Evolutionary conservation across 2,113 vertebrate species (phyloP), one percentile per base, ranked within the genome.

Genomic region (Ictidomys tridecemlineatus): DNA sequence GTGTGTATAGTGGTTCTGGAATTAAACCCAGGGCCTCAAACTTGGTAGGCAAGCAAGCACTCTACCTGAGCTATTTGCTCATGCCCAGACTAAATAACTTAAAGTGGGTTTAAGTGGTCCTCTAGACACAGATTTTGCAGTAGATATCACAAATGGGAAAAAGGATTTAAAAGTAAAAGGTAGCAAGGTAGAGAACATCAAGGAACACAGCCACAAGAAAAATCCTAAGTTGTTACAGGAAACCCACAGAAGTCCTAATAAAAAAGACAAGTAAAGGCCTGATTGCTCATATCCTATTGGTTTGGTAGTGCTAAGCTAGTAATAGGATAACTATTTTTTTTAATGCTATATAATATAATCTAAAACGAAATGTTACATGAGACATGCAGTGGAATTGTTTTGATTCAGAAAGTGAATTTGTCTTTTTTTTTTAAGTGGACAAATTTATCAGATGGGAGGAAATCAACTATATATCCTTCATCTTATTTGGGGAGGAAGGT

Each of bases 291-390:
- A 65, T 42, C 5, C 5, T 87, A 0, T 76, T 88, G 51, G 58
- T 65, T 87, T 34, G 77, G 0, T 80, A 67, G 11, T 93, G 37
- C 67, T 92, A 51, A 89, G 74, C 65, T 89, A n/a, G 74, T 94
- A 91, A 77, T 37, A 61, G 17, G 58, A 22, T 82, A 77, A 85
- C n/a, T 63, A 26, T 63, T 45, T 63, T 63, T 45, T 51, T 63
- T 2, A 26, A 61, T 73, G 16, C 24, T 61, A 24, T 92, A 24
- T 72, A 85, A 34, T 26, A 58, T 37, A 85, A 12, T 78, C 53
- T 61, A 80, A 96, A 95, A 79, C 42, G 61, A 24, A 86, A 14
- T 77, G 37, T 83, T 95, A 53, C 45, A 1, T 95, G 76, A 20
- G 17, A 51, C 12, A 87, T 78, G 20, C 72, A 30, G 8, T 84